phyloP scores from a whole-genome alignment of 1,140 invertebrate genomes.

The Drosophila parvula region DNA sequence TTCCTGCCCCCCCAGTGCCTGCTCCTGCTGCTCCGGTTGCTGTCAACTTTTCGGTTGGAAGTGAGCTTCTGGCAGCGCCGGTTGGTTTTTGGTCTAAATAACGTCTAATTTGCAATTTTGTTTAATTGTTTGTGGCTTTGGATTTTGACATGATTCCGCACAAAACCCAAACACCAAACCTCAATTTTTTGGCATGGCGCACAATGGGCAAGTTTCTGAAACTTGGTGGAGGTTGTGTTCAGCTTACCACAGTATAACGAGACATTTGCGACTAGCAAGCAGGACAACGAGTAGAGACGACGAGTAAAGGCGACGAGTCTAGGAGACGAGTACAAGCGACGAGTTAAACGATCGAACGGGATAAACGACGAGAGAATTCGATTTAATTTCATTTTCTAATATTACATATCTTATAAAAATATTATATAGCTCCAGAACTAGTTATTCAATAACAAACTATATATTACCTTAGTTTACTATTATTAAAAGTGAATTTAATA shows the following conservation, averaged over 20 bases:
- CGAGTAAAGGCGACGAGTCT: neutral
- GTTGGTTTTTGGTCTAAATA: constrained; percentile 73
- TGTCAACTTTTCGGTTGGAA: constrained; percentile 59
- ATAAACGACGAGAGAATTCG: no score
- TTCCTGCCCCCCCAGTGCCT: constrained; percentile 1
- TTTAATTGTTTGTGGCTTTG: constrained; percentile 81
- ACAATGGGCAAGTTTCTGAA: neutral
- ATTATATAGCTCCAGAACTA: no score
- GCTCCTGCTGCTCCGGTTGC: constrained; percentile 12
- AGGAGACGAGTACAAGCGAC: neutral
- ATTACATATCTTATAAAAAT: no score
- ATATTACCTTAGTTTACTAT: no score
- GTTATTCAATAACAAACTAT: no score
- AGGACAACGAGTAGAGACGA: neutral
- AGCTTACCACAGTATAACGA: neutral
- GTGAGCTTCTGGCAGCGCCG: constrained; percentile 44
- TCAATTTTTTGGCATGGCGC: neutral
- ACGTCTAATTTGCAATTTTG: constrained; percentile 82
- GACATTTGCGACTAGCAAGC: no score
- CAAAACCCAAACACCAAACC: constrained; percentile 18
- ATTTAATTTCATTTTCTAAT: no score
- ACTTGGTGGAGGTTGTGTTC: neutral
- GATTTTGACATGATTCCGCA: constrained; percentile 73
- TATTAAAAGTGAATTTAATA: no score
- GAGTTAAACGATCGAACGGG: neutral